Base-by-base conservation (phyloP, 2,797 vertebrate species). In the Xenopus petersii region DNA sequence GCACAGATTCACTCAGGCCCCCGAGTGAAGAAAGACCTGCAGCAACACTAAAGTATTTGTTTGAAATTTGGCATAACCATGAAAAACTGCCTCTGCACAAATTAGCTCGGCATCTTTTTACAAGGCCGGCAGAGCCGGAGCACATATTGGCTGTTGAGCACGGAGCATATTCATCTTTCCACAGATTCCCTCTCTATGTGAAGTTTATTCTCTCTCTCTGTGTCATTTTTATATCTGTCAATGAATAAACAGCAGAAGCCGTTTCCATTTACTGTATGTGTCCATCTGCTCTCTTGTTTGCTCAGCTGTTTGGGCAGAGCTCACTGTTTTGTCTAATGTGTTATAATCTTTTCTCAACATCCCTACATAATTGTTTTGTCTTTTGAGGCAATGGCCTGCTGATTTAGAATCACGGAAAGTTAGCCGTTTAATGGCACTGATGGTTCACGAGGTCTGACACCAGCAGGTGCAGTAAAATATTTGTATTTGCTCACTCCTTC, bases 251-350 rank as follows among this genome's bases (percentile, higher is more conserved):
- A 74, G 47, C 49, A 30, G 48, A 51, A 56, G 58, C 64, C 24
- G 47, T 26, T 30, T 54, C 21, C 24, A 59, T 65, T 72, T 33
- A 47, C 70, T 69, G 65, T 26, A 48, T 24, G 49, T 5, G 60
- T 74, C 73, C 76, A 79, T 79, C 76, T 79, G 71, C 76, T 74
- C 71, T 24, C 42, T 68, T 74, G 71, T 79, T 79, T 70, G 71
- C 71, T 74, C 71, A 79, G 71, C 76, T 74, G 76, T 70, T 68
- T 74, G 66, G 10, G 67, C 60, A 51, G 46, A 56, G 21, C 60
- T 10, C 67, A 46, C 61, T 51, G 66, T 62, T 79, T 59, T 74
- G 59, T 65, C 60, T 51, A 54, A 79, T 47, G 66, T 69, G 51
- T 79, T 60, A 70, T 79, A 70, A 79, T 70, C 66, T 64, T 51